Base-by-base conservation (phyloP, 23 tunicate genomes). In the Styela clava region DNA sequence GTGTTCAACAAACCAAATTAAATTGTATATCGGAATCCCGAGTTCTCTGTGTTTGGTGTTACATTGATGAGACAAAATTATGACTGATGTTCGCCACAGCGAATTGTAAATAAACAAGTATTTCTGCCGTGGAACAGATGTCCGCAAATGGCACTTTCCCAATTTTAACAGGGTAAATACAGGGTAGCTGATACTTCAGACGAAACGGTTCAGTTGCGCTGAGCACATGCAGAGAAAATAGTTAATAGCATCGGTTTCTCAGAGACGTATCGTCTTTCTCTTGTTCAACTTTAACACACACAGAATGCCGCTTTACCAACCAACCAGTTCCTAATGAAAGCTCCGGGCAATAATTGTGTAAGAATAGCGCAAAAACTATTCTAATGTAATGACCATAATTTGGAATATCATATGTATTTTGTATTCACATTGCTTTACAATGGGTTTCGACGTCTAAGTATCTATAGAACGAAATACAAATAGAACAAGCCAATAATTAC, bases 141-240 rank as follows among this genome's bases (percentile, higher is more conserved):
- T 44, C 56, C 9, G 56, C 12, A 5, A 44, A 44, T 44, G 56
- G 56, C 56, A 12, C 56, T 44, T 44, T 44, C 56, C 56, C 56
- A 12, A 44, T 44, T 44, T 44, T 12, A 44, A 44, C 56, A 44
- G 56, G 56, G 56, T 24, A 27, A 65, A 65, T 27, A 24, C 70
- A 27, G 70, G 29, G 18, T 24, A 16, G 30, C 7, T 65, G 35
- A 33, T 71, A 71, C 77, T 71, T 71, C 77, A 71, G 34, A 30
- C 37, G 5, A 7, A 16, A 71, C 77, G 77, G 34, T 71, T 34
- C 34, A 30, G 12, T 71, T 71, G 12, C 35, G 32, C 32, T 34
- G 77, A 71, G 77, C 77, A 71, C 77, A 71, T 71, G 77, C 77
- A 71, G 77, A 71, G 34, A 71, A 71, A 71, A 71, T 71, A 71